phyloP scores from a whole-genome alignment of 2,797 vertebrate species.

The Orestias chungarensis region DNA sequence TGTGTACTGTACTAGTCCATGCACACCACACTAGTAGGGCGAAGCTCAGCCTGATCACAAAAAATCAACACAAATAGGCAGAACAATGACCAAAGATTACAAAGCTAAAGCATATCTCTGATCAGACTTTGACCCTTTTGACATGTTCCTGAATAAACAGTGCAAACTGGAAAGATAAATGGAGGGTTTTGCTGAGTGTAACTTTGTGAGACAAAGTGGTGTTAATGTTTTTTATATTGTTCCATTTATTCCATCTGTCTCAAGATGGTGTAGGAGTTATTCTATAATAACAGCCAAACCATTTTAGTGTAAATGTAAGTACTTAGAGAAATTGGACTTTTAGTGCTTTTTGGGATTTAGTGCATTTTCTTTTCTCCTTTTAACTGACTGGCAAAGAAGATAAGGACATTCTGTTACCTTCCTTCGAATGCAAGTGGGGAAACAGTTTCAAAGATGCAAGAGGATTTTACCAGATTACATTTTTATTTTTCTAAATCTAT shows the following conservation, averaged over 20 bases:
- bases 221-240: constrained; percentile 26
- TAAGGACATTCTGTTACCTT: constrained; percentile 13
- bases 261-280: constrained; percentile 26
- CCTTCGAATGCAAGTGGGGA: background rate
- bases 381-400: constrained; percentile 15
- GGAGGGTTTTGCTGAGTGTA: background rate
- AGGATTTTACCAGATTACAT: constrained; percentile 30
- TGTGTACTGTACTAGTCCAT: too few relatives aligned
- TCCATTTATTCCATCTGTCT: constrained; percentile 37
- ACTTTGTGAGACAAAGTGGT: constrained; percentile 10
- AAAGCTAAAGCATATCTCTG: too few relatives aligned
- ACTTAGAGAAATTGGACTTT: constrained; percentile 32
- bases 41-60: too few relatives aligned
- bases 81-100: too few relatives aligned
- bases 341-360: constrained; percentile 26
- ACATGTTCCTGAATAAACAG: background rate
- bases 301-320: constrained; percentile 26
- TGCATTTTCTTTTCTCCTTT: background rate
- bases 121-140: background rate
- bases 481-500: background rate
- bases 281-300: constrained; percentile 32
- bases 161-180: background rate
- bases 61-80: too few relatives aligned
- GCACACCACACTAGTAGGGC: too few relatives aligned
- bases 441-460: constrained; percentile 37